Conservation (phyloP, 2,888 invertebrate genomes). For the Drosophila melanosoma region DNA sequence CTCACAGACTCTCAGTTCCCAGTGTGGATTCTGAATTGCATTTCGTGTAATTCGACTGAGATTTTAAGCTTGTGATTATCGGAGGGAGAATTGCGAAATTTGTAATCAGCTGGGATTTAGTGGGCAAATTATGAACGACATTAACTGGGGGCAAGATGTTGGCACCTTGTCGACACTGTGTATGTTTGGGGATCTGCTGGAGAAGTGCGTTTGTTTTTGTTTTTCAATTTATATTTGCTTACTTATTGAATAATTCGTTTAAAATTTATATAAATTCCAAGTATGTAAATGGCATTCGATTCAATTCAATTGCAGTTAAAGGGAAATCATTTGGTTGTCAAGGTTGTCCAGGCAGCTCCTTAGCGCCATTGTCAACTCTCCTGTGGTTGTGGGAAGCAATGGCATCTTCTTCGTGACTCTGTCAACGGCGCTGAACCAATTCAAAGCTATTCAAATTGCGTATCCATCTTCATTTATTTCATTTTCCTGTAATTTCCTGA, state of each 20-base stretch:
- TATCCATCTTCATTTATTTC: conserved; percentile 81
- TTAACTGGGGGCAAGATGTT: not conserved
- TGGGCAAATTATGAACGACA: not conserved
- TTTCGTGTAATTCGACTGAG: conserved; percentile 51
- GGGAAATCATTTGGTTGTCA: conserved; percentile 2
- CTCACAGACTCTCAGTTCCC: conserved; percentile 22
- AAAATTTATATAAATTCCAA: not conserved
- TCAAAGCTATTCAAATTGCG: conserved; percentile 78
- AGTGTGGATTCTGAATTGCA: conserved; percentile 33
- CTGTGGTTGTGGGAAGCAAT: not conserved
- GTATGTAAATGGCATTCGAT: not conserved
- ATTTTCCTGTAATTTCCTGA: conserved; percentile 80
- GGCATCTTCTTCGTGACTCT: conserved; percentile 27
- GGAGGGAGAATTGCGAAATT: not conserved
- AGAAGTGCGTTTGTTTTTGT: not conserved
- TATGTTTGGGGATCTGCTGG: not conserved
- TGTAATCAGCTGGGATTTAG: not conserved
- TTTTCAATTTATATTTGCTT: not conserved
- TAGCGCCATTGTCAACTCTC: conserved; percentile 7
- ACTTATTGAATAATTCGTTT: not conserved
- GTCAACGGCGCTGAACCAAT: conserved; percentile 67
- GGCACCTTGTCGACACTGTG: not conserved
- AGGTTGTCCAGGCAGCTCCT: not conserved
- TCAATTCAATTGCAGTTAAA: conserved; percentile 22
- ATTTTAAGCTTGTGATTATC: conserved; percentile 37